A percentile compares a stretch with the other conserved stretches of the same genome.
These are phyloP conservation scores for Microcebus tavaratra DNA, from an alignment of 2,113 vertebrate genomes.

Conservation along the genomic window DNA sequence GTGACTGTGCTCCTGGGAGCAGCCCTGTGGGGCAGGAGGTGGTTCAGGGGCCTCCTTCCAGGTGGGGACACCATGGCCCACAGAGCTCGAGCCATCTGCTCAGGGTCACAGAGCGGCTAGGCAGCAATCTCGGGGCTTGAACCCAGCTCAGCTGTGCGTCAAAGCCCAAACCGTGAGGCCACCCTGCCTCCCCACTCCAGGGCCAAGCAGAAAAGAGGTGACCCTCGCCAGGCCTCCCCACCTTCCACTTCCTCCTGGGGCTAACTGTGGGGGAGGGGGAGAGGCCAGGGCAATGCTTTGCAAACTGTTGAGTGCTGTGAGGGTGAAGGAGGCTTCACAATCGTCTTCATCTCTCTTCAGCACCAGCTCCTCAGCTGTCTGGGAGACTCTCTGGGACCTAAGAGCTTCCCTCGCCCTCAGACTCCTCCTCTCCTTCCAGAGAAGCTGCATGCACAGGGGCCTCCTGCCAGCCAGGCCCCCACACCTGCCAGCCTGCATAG, in stretches of 20 bases:
- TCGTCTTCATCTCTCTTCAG: background rate
- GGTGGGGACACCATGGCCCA: background rate
- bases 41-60: background rate
- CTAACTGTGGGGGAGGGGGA: background rate
- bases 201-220: background rate
- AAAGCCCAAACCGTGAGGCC: background rate
- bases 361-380: background rate
- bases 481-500: background rate
- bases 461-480: background rate
- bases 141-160: background rate
- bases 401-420: background rate
- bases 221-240: background rate
- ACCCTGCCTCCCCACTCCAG: background rate
- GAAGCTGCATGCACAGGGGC: background rate
- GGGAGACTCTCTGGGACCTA: background rate
- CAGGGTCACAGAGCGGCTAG: background rate
- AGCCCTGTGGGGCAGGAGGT: background rate
- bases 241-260: background rate
- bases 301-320: background rate
- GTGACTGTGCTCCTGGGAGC: background rate
- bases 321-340: rapidly evolving
- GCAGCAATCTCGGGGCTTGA: background rate
- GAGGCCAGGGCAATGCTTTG: background rate
- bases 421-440: background rate
- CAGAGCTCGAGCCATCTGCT: background rate